Conservation (phyloP, 2,888 invertebrate genomes). For the Cryptocephalus moraei region DNA sequence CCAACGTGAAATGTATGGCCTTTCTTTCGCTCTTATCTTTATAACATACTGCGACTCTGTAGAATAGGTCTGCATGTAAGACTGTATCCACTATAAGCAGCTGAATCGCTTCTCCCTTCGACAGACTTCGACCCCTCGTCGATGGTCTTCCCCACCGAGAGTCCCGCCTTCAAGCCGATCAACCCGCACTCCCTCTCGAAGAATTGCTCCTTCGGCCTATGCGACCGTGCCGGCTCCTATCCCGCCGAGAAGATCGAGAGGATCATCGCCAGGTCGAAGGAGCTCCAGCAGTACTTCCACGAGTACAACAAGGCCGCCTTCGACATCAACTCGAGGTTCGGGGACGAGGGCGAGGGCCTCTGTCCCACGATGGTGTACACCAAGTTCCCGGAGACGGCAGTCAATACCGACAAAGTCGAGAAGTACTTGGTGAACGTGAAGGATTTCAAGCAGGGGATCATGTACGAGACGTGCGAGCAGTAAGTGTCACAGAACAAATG, state of each 20-base stretch:
- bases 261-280: neutral
- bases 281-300: neutral
- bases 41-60: too few species aligned
- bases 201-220: neutral
- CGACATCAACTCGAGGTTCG: neutral
- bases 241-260: neutral
- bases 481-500: constrained; percentile 6
- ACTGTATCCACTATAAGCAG: too few species aligned
- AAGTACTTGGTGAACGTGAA: constrained; percentile 55
- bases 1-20: too few species aligned
- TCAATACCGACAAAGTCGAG: constrained; percentile 46
- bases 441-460: constrained; percentile 55
- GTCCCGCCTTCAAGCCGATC: too few species aligned
- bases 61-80: too few species aligned
- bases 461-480: constrained; percentile 56
- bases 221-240: neutral
- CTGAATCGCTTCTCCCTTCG: too few species aligned
- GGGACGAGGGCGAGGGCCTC: neutral
- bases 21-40: too few species aligned
- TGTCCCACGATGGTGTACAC: neutral
- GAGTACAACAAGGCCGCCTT: neutral
- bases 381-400: neutral
- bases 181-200: neutral
- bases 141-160: too few species aligned
- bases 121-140: too few species aligned